phyloP scores from a whole-genome alignment of 2,888 invertebrate species.

The Lottia scabra region DNA sequence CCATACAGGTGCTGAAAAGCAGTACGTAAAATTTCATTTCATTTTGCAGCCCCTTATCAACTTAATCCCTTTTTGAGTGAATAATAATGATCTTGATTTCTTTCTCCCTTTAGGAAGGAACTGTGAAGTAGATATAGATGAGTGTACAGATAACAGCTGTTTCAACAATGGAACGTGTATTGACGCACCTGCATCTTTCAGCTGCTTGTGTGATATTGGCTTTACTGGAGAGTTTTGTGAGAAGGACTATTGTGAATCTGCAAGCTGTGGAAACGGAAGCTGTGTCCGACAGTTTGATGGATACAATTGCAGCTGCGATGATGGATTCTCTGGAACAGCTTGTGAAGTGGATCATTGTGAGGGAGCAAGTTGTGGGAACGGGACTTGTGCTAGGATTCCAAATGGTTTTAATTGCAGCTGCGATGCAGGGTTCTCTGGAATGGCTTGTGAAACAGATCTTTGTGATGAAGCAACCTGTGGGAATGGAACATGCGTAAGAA shows the following conservation, averaged over 20 bases:
- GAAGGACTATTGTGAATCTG: slow-evolving; percentile 2
- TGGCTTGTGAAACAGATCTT: slow-evolving; percentile 12
- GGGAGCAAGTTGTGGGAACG: neutral
- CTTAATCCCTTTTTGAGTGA: no score
- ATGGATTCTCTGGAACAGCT: neutral
- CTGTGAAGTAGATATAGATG: slow-evolving; percentile 11
- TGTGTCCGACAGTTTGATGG: slow-evolving; percentile 2
- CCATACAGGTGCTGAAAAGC: no score
- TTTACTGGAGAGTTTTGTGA: slow-evolving; percentile 6
- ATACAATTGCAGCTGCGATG: neutral
- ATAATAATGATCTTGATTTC: no score
- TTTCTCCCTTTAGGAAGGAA: neutral
- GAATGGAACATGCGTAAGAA: slow-evolving; percentile 31
- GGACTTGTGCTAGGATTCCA: neutral
- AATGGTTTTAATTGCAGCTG: slow-evolving; percentile 8
- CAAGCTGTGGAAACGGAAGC: slow-evolving; percentile 1
- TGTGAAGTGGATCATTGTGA: slow-evolving; percentile 17
- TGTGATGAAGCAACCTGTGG: neutral
- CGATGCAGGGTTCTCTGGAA: slow-evolving; percentile 6
- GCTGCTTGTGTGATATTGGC: slow-evolving; percentile 11
- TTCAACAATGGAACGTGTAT: slow-evolving; percentile 16
- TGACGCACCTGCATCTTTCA: slow-evolving; percentile 8
- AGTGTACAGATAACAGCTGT: slow-evolving; percentile 12
- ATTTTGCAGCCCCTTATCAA: no score
- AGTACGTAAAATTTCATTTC: no score